A percentile compares a stretch with the other conserved stretches of the same genome.
These are phyloP conservation scores for Drosophila borealis DNA, from an alignment of 2,888 invertebrate species.

Conservation along the genomic window DNA sequence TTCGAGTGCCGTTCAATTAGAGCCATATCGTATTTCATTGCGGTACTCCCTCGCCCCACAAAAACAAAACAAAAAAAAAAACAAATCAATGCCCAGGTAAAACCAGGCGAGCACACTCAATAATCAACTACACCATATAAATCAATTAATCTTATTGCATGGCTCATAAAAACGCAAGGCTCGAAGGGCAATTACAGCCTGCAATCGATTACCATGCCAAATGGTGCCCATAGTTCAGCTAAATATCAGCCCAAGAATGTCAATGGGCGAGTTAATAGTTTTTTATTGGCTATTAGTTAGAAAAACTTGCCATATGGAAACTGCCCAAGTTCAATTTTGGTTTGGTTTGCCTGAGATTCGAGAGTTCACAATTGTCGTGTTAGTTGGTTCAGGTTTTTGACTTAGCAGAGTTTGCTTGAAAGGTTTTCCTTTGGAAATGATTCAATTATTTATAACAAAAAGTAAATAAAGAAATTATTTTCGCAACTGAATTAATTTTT, in stretches of 20 bases:
- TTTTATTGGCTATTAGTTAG: slow-evolving; percentile 22
- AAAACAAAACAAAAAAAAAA: no score
- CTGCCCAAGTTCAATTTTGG: no score
- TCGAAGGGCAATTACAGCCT: slow-evolving; percentile 32
- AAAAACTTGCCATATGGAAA: slow-evolving; percentile 15
- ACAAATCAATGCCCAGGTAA: slow-evolving; percentile 46
- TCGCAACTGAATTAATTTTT: no score
- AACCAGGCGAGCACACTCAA: slow-evolving; percentile 12
- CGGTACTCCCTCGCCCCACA: neutral
- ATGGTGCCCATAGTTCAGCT: slow-evolving; percentile 23
- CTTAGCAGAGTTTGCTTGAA: no score
- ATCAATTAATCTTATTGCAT: slow-evolving; percentile 50
- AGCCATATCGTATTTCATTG: slow-evolving; percentile 40
- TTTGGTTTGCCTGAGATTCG: no score
- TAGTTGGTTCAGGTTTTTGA: no score
- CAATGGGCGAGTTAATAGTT: slow-evolving; percentile 18
- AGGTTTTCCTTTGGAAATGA: no score
- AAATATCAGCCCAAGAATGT: slow-evolving; percentile 35
- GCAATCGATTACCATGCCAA: slow-evolving; percentile 35
- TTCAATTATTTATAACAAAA: no score
- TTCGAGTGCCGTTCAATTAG: slow-evolving; percentile 39
- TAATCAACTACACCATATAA: slow-evolving; percentile 15
- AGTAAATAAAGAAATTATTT: no score
- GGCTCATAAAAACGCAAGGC: slow-evolving; percentile 32
- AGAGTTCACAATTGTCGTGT: no score